Base-by-base conservation (phyloP, 2,888 invertebrate genomes). In the Conus canariensis region DNA sequence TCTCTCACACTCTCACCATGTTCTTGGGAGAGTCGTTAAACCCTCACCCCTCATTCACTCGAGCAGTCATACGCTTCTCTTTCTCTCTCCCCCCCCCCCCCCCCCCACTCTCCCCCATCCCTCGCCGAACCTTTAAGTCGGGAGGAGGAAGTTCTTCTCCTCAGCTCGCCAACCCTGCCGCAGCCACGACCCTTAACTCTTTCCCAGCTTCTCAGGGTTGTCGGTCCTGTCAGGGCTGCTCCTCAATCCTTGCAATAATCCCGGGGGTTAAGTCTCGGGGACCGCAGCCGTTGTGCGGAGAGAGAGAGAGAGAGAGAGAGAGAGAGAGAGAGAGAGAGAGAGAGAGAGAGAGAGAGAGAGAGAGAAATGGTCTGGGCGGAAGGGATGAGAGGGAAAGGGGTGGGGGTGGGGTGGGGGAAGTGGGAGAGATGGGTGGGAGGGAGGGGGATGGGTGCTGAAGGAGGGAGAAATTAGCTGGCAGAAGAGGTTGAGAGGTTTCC, bases 161-260 rank as follows among this genome's bases (percentile, higher is more conserved):
- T 45, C 45, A 45, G 45, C 45, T 45, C 45, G 45, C 45, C 45
- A 45, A 45, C 45, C 12, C 45, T 12, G 30, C 45, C 80, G 12
- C 10, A 85, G 60, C 60, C 59, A 85, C 85, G 85, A 85, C 60
- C 85, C 60, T 85, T 85, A 85, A 85, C 85, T 85, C 85, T 85
- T 59, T 85, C 60, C 85, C n/a, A 60, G 60, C 60, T 60, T 25
- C 83, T 59, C 85, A 59, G 60, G 25, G 85, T 85, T 85, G 85
- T 60, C 85, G 45, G n/a, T 22, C 59, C 60, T 60, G 60, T 85
- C 85, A 60, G 59, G 14, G 14, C n/a, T 7, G 45, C 85, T 85
- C 25, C 60, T 85, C n/a, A 59, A 60, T 60, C 60, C 25, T 19
- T 56, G 25, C 60, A 85, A 14, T 85, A 59, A 60, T 85, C 85